Evolutionary conservation across 2,113 vertebrate genomes (phyloP), one percentile per base, ranked within the genome.

Genomic region (Axis porcinus): DNA sequence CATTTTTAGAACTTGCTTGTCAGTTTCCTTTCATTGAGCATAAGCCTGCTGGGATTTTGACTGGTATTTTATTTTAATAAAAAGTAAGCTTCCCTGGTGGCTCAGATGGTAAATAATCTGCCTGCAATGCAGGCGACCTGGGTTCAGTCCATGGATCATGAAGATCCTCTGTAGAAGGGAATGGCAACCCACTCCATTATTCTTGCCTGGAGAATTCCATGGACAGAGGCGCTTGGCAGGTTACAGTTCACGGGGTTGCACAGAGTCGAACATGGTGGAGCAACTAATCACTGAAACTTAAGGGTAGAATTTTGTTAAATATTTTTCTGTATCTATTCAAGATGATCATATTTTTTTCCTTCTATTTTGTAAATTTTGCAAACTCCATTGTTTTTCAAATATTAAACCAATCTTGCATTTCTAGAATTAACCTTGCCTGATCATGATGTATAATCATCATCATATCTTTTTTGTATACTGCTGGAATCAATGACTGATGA

Each of bases 11-110:
- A 74, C 43, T 91, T 64, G 12, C 45, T 58, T 83, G 36, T n/a
- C 33, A 57, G 74, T 88, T 95, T 93, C 13, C 28, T 86, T 91
- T 85, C 54, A 89, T 86, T 94, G 21, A 45, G 93, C 88, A 78
- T 28, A 64, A 33, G 8, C 2, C 16, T 89, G 25, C 36, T 97
- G 64, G n/a, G 21, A 30, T 70, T 92, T 58, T 78, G 52, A 92
- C 54, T 67, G 9, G 17, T 55, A 36, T 86, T 83, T 86, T 88
- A 23, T 82, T 33, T 23, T 70, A 87, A 45, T 76, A 13, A 86
- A 70, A 78, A 91, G 19, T n/a, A 5, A 23, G 67, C n/a, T 40
- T 74, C n/a, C 67, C n/a, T 74, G 19, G 2, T 74, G 67, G 19
- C 19, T 74, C 67, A 23, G n/a, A 40, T 40, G 67, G 21, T 13